Evolutionary conservation across 2,797 vertebrate genomes (phyloP), one percentile per base, ranked within the genome.

Genomic region (Sarcophilus harrisii): DNA sequence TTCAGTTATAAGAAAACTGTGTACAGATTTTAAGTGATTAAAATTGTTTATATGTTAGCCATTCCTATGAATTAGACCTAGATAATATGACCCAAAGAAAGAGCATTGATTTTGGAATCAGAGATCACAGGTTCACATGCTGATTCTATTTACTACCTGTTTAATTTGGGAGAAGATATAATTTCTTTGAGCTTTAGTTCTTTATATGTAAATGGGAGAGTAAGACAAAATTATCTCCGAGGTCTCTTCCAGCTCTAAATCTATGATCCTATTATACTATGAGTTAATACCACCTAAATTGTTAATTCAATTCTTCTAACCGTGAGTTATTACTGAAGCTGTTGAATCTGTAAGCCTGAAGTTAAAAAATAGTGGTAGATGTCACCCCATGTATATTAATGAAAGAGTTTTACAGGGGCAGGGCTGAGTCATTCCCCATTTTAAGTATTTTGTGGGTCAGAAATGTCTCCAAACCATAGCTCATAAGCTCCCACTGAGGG

Each of bases 1-100:
- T 90, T 59, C 92, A 91, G 3, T 57, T 92, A 10, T 38, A 81
- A 91, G n/a, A 73, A 73, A 73, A 8, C 38, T 24, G 2, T 38
- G 29, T 87, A 58, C 3, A 12, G 49, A 89, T 93, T 96, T 93
- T 91, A 55, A 73, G 93, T 95, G 38, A 18, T 73, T 21, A 94
- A 95, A 95, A 90, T 57, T 58, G 27, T 59, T 59, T 29, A 27
- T 27, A 49, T 45, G n/a, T 21, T 24, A 45, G 3, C 38, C n/a
- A 49, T 27, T 49, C 73, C 21, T 45, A 27, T 45, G 73, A 87
- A 45, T 87, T 87, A 87, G 8, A 49, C 8, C 21, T 49, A 87
- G 38, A 3, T 45, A 27, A 87, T 11, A 87, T 27, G 73, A 87
- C 1, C 38, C 38, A 87, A 87, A 87, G 73, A 87, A 21, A 49